A percentile compares a stretch with the other conserved stretches of the same genome.
Conservation (phyloP, 2,113 vertebrate genomes). For the Blennius ocellaris region DNA sequence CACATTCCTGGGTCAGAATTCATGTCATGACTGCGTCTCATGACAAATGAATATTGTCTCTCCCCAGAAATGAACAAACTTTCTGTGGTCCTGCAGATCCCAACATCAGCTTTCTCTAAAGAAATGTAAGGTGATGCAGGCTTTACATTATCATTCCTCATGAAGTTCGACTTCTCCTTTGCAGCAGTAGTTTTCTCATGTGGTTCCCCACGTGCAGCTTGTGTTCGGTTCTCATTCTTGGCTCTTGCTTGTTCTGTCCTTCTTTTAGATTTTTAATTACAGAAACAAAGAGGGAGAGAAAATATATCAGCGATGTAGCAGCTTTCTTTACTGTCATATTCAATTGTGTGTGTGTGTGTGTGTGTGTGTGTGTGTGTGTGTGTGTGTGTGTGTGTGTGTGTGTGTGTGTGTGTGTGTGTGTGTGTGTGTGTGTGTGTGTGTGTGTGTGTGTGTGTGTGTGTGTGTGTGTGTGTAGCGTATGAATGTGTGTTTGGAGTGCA, state of each 20-base stretch:
- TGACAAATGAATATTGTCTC: too few species aligned
- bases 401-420: neutral
- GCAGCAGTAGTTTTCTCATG: constrained; percentile 27
- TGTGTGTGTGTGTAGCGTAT: too few species aligned
- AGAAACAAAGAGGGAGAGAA: constrained; percentile 45
- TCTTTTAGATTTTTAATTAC: constrained; percentile 54
- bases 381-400: neutral
- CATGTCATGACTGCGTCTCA: too few species aligned
- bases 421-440: neutral
- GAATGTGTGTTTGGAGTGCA: too few species aligned
- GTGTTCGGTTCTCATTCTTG: neutral
- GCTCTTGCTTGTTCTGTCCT: neutral
- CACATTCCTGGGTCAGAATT: too few species aligned
- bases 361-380: neutral
- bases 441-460: neutral
- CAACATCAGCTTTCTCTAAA: constrained; percentile 2
- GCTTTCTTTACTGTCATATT: constrained; percentile 39
- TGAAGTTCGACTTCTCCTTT: constrained; percentile 14
- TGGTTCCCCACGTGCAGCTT: constrained; percentile 15
- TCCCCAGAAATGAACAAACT: too few species aligned
- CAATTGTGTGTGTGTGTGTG: constrained; percentile 1
- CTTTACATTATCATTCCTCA: constrained; percentile 39
- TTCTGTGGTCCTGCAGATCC: too few species aligned
- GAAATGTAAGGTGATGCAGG: neutral
- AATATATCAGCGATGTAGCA: constrained; percentile 33